Evolutionary conservation across 2,113 vertebrate species (phyloP).

Genomic region (Hydrolagus affinis): DNA sequence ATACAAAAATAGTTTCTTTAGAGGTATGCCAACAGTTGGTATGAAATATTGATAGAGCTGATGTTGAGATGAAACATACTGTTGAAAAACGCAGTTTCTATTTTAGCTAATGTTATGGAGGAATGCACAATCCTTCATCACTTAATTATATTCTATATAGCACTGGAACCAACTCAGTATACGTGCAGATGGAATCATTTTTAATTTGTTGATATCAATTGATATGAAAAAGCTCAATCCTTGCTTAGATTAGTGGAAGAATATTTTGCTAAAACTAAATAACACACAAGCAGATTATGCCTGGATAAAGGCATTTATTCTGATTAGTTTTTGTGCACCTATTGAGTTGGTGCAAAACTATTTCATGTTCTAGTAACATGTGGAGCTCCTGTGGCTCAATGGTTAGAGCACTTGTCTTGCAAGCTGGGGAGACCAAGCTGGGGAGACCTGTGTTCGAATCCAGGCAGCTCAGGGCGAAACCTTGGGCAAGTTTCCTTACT

Average conservation of each 20-base stretch:
- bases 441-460: no score
- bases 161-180: not conserved
- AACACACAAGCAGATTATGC: no score
- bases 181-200: not conserved
- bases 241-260: not conserved
- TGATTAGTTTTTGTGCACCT: no score
- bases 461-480: no score
- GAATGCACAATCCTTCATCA: not conserved
- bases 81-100: not conserved
- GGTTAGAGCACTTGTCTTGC: no score
- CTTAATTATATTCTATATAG: not conserved
- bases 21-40: not conserved
- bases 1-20: not conserved
- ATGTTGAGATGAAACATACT: not conserved
- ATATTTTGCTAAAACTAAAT: no score
- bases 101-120: not conserved
- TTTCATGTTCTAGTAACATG: no score
- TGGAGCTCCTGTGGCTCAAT: no score
- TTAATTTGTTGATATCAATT: not conserved
- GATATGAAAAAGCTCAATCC: not conserved
- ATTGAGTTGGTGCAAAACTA: no score
- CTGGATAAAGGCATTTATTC: no score
- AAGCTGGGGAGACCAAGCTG: no score
- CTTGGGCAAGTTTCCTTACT: no score
- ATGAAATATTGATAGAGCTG: not conserved